Conservation (phyloP, 2,888 invertebrate species). For the Acheta domesticus region DNA sequence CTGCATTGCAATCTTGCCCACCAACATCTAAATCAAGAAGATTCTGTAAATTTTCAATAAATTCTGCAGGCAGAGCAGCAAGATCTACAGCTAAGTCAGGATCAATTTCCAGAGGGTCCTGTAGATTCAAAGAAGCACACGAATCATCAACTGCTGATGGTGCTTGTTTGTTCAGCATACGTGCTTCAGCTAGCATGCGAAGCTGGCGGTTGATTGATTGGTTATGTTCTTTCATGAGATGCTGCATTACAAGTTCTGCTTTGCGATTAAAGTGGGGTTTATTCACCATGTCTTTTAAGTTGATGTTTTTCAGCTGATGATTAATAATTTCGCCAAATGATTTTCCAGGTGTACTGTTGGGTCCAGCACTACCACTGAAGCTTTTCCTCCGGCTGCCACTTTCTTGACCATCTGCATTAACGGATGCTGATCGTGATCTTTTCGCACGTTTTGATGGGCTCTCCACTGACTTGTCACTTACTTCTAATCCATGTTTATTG, state of each 20-base stretch:
- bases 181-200: background rate
- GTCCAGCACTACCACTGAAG: background rate
- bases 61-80: background rate
- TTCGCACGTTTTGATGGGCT: background rate
- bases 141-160: background rate
- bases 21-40: constrained; percentile 5
- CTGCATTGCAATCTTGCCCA: background rate
- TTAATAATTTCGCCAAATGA: background rate
- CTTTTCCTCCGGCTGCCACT: background rate
- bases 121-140: background rate
- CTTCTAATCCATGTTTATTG: background rate
- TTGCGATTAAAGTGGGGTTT: constrained; percentile 34
- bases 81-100: constrained; percentile 2
- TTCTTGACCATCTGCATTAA: background rate
- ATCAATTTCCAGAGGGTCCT: background rate
- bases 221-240: constrained; percentile 35
- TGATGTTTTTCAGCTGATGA: constrained; percentile 31
- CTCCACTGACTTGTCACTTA: background rate
- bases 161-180: background rate
- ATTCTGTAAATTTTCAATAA: constrained; percentile 18
- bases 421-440: background rate
- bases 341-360: background rate
- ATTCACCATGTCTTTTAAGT: constrained; percentile 35
- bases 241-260: constrained; percentile 36
- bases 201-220: background rate